Percentiles rank a stretch among this genome's conserved stretches.
phyloP scores from a whole-genome alignment of 64 coral and sea anemone genomes.

The Dendrophyllia cribrosa region DNA sequence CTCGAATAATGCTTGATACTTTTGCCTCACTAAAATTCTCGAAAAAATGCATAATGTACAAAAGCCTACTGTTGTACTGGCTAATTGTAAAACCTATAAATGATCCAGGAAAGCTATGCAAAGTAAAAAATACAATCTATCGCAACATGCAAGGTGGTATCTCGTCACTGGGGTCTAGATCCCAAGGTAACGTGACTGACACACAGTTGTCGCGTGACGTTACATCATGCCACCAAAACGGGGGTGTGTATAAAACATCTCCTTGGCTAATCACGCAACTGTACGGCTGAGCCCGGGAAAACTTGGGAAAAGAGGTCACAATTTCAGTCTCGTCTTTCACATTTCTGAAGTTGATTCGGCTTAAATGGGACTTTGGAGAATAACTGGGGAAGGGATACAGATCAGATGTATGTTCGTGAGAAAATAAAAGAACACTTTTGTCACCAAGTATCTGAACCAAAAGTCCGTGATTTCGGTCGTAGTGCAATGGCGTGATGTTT shows the following conservation, averaged over 20 bases:
- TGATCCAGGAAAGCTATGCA: too few species aligned
- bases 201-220: slow-evolving; percentile 71
- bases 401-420: slow-evolving; percentile 53
- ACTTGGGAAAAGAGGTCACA: slow-evolving; percentile 55
- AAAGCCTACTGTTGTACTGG: too few species aligned
- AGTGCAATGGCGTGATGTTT: slow-evolving; percentile 69
- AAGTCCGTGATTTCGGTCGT: slow-evolving; percentile 73
- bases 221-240: slow-evolving; percentile 83
- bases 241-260: slow-evolving; percentile 73
- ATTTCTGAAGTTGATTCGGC: slow-evolving; percentile 62
- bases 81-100: too few species aligned
- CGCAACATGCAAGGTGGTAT: slow-evolving; percentile 71
- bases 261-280: slow-evolving; percentile 55
- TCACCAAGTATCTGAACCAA: slow-evolving; percentile 54
- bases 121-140: not conserved
- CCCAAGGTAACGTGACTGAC: slow-evolving; percentile 73
- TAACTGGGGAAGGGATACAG: slow-evolving; percentile 67
- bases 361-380: slow-evolving; percentile 57
- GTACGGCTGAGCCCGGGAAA: slow-evolving; percentile 31
- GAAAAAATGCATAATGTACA: too few species aligned
- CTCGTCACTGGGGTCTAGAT: slow-evolving; percentile 48
- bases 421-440: slow-evolving; percentile 60
- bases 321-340: slow-evolving; percentile 1
- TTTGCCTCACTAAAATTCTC: too few species aligned
- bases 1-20: too few species aligned